phyloP scores from a whole-genome alignment of 2,888 invertebrate species.

The Linnaemya tessellans region DNA sequence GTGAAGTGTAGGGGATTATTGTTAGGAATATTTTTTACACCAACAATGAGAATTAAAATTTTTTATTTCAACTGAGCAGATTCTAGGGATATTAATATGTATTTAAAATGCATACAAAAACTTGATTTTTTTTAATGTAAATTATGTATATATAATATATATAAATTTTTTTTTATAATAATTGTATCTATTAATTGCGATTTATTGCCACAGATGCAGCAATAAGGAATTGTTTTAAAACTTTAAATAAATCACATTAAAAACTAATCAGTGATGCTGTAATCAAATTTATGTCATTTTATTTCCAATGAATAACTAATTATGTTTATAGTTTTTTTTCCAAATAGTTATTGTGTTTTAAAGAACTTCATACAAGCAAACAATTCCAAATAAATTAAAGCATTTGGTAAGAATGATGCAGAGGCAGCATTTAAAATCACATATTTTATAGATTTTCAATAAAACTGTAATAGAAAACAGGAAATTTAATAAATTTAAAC shows the following conservation, averaged over 20 bases:
- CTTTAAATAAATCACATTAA: conserved; percentile 36
- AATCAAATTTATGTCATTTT: conserved; percentile 40
- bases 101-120: conserved; percentile 8
- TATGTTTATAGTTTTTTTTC: conserved; percentile 15
- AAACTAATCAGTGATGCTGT: conserved; percentile 63
- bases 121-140: neutral
- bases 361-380: neutral
- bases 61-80: no score
- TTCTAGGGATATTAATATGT: neutral
- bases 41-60: no score
- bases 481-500: neutral
- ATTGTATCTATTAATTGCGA: neutral
- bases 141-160: conserved; percentile 39
- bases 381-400: neutral
- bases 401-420: no score
- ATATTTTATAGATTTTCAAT: neutral
- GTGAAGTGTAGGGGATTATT: no score
- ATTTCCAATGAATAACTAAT: conserved; percentile 48
- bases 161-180: neutral
- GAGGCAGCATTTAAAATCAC: neutral
- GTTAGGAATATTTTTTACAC: no score
- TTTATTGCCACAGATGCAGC: neutral
- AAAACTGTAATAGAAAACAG: neutral
- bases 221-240: conserved; percentile 5
- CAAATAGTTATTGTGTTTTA: conserved; percentile 27